Percentiles rank a stretch among this genome's conserved stretches.
These are phyloP conservation scores for Drosophila niveifrons DNA, from an alignment of 2,888 invertebrate genomes.

Conservation along the genomic window DNA sequence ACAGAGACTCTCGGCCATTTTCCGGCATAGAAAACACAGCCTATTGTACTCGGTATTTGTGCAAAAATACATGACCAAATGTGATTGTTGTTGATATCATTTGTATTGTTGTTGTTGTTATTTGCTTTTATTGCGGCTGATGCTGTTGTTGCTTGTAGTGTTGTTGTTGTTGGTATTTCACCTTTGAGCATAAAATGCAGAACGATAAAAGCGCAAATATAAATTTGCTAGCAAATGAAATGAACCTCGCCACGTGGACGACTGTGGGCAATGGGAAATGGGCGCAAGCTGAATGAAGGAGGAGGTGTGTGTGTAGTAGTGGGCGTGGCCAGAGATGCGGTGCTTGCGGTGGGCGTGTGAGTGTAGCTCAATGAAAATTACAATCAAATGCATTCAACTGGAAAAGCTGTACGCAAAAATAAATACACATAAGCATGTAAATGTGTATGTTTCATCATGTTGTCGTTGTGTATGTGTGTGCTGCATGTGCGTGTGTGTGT, in stretches of 20 bases:
- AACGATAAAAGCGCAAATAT: slow-evolving; percentile 54
- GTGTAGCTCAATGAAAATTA: slow-evolving; percentile 68
- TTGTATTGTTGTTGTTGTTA: slow-evolving; percentile 23
- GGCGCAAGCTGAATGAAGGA: neutral
- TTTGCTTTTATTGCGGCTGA: slow-evolving; percentile 9
- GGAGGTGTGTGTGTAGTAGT: slow-evolving; percentile 2
- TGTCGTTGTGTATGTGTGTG: slow-evolving; percentile 4
- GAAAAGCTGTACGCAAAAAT: slow-evolving; percentile 79
- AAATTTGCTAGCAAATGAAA: slow-evolving; percentile 69
- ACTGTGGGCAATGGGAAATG: slow-evolving; percentile 12
- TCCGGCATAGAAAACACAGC: slow-evolving; percentile 8
- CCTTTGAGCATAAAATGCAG: slow-evolving; percentile 69
- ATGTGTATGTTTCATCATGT: slow-evolving; percentile 18
- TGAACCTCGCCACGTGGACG: slow-evolving; percentile 62
- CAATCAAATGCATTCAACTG: slow-evolving; percentile 80
- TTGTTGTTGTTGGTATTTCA: slow-evolving; percentile 46
- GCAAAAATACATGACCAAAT: slow-evolving; percentile 47
- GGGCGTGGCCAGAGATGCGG: slow-evolving; percentile 36
- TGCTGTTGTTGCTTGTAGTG: slow-evolving; percentile 14
- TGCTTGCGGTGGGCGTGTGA: slow-evolving; percentile 46
- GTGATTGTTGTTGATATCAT: slow-evolving; percentile 34
- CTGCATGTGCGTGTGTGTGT: slow-evolving; percentile 18
- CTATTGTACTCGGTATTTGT: slow-evolving; percentile 43
- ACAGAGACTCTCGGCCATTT: neutral
- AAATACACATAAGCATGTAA: slow-evolving; percentile 66